Evolutionary conservation across 2,113 vertebrate species (phyloP).

Genomic region (Gracilinanus agilis): DNA sequence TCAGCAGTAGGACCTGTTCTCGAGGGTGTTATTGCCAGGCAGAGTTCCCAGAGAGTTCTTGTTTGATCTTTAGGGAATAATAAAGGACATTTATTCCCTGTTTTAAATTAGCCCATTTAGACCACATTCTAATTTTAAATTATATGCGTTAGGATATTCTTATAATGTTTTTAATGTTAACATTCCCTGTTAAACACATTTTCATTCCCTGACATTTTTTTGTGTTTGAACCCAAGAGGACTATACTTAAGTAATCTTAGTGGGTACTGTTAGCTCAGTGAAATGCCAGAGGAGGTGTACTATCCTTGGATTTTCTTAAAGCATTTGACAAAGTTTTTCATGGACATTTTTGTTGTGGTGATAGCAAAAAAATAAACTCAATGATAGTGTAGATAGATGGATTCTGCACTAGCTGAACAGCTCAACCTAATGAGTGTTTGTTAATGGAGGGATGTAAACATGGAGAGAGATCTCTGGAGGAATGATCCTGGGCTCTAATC

Average conservation of each 20-base stretch:
- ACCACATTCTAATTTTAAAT: not conserved
- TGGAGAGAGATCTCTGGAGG: not conserved
- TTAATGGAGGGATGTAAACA: not conserved
- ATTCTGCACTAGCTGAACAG: not conserved
- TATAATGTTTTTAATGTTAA: not conserved
- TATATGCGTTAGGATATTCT: not conserved
- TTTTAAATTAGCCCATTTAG: conserved; percentile 42
- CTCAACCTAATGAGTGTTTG: not conserved
- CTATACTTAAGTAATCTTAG: not conserved
- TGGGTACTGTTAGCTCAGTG: not conserved
- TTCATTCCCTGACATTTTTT: conserved; percentile 19
- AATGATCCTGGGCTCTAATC: not conserved
- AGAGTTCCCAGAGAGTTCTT: conserved; percentile 36
- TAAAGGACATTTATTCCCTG: conserved; percentile 1
- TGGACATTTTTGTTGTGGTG: not conserved
- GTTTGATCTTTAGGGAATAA: conserved; percentile 48
- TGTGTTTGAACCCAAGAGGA: not conserved
- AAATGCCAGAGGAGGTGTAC: not conserved
- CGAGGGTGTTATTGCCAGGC: conserved; percentile 48
- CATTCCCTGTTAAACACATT: not conserved
- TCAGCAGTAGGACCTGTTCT: conserved; percentile 23
- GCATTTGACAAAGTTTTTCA: not conserved
- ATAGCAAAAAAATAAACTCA: not conserved
- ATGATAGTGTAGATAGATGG: not conserved
- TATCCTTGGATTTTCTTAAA: not conserved